These are phyloP conservation scores for Gavialis gangeticus DNA, from an alignment of 2,113 vertebrate genomes.

Conservation along the genomic window DNA sequence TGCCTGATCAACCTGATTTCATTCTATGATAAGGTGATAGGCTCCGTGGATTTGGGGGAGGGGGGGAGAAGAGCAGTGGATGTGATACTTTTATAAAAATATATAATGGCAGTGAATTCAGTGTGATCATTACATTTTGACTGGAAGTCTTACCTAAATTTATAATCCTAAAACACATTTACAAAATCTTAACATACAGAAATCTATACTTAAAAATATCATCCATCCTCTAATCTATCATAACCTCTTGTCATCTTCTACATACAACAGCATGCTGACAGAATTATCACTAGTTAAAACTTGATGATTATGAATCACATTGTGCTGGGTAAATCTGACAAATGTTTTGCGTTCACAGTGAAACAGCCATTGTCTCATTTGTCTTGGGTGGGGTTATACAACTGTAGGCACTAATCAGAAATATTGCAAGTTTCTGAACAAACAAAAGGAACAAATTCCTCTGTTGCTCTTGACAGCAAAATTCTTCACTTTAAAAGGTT, in stretches of 20 bases:
- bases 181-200: not conserved
- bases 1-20: too few relatives aligned
- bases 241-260: not conserved
- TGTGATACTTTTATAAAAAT: not conserved
- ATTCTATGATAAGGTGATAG: too few relatives aligned
- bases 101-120: not conserved
- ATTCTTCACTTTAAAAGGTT: slow-evolving; percentile 5
- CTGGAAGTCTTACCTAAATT: not conserved
- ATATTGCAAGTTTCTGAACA: not conserved
- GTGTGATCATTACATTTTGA: not conserved
- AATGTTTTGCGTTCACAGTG: not conserved
- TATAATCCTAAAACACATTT: not conserved
- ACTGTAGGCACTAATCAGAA: not conserved
- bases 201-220: not conserved
- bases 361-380: not conserved
- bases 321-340: not conserved
- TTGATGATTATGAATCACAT: too few relatives aligned
- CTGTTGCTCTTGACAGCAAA: not conserved
- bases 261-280: not conserved
- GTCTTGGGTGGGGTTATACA: not conserved
- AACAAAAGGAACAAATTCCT: not conserved
- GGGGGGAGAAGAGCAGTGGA: too few relatives aligned
- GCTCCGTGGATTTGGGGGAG: too few relatives aligned
- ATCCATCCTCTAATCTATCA: not conserved
- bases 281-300: not conserved